These are phyloP conservation scores for Trilocha varians DNA, from an alignment of 2,888 invertebrate genomes.

Conservation along the genomic window DNA sequence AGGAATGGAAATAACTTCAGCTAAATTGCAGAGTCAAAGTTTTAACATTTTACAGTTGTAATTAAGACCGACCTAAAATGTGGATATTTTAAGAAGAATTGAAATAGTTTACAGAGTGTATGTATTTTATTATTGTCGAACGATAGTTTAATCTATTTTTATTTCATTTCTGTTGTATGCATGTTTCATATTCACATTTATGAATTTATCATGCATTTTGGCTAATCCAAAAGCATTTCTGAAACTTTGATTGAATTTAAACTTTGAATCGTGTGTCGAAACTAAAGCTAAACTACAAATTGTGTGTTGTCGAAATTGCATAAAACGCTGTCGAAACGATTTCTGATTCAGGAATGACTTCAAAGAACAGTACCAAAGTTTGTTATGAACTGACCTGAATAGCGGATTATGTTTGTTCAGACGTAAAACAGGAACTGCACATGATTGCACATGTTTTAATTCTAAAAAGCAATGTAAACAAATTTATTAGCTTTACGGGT, in stretches of 20 bases:
- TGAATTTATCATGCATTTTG: too few relatives aligned
- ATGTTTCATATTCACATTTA: too few relatives aligned
- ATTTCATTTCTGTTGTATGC: too few relatives aligned
- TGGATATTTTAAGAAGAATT: not conserved
- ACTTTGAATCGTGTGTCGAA: not conserved
- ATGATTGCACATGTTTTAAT: constrained; percentile 39
- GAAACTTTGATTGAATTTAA: too few relatives aligned
- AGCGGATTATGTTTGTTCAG: constrained; percentile 22
- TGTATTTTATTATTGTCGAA: too few relatives aligned
- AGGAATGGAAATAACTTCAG: not conserved
- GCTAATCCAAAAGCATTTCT: too few relatives aligned
- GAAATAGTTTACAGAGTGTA: too few relatives aligned
- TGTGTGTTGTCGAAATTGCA: not conserved
- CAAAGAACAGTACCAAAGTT: constrained; percentile 15
- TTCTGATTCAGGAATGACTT: not conserved
- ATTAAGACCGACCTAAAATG: not conserved
- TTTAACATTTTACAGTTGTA: not conserved
- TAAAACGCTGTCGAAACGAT: not conserved
- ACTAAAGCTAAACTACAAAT: not conserved
- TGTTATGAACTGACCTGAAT: constrained; percentile 33
- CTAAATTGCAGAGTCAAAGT: not conserved
- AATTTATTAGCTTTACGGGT: constrained; percentile 33
- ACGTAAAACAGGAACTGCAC: constrained; percentile 18
- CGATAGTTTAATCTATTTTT: too few relatives aligned
- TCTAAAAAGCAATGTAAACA: constrained; percentile 46